Conservation (phyloP, 2,888 invertebrate genomes). For the Byasa hedistus region DNA sequence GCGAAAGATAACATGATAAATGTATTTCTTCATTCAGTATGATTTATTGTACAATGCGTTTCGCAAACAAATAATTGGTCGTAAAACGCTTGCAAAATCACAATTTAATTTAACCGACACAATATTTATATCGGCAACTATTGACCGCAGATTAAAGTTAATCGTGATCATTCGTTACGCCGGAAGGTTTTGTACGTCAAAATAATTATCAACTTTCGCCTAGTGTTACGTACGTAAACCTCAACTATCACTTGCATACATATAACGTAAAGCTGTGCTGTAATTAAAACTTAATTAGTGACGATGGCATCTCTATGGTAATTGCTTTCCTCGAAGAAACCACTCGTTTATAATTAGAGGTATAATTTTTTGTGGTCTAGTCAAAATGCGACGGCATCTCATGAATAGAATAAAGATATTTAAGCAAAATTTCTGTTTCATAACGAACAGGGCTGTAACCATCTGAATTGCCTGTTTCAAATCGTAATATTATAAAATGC, state of each 20-base stretch:
- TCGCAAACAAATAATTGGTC: background rate
- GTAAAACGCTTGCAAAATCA: background rate
- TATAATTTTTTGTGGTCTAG: background rate
- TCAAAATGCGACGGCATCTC: background rate
- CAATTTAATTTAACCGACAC: background rate
- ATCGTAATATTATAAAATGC: too few species aligned
- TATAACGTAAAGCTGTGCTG: slow-evolving; percentile 14
- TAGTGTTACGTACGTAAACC: slow-evolving; percentile 2
- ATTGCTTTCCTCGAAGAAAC: slow-evolving; percentile 18
- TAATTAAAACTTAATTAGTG: slow-evolving; percentile 23
- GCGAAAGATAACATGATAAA: background rate
- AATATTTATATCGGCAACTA: slow-evolving; percentile 3
- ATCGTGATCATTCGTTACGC: background rate
- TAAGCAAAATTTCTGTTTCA: background rate
- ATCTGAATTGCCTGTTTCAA: too few species aligned
- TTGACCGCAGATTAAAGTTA: slow-evolving; percentile 6
- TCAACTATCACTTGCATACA: slow-evolving; percentile 19
- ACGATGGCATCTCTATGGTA: slow-evolving; percentile 15
- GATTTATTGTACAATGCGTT: background rate
- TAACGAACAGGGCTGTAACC: background rate
- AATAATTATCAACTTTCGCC: slow-evolving; percentile 24
- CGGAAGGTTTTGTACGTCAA: slow-evolving; percentile 5
- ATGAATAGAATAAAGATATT: background rate
- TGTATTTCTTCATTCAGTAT: background rate
- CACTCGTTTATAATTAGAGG: background rate